Conservation (phyloP, 2,888 invertebrate species). For the Silvanus unidentatus region DNA sequence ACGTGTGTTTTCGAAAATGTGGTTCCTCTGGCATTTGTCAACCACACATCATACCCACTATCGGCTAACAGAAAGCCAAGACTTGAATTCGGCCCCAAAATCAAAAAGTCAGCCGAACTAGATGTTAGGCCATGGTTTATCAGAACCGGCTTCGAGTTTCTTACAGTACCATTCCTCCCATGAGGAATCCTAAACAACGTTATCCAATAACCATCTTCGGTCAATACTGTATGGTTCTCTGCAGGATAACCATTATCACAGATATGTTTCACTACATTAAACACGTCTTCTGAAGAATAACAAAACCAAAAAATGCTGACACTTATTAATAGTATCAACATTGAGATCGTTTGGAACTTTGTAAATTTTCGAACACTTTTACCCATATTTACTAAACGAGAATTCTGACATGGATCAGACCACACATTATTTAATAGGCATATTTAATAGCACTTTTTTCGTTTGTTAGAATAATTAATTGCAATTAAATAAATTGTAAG, state of each 20-base stretch:
- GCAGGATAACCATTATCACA: constrained; percentile 2
- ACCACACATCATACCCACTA: constrained; percentile 6
- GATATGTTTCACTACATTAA: no score
- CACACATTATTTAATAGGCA: no score
- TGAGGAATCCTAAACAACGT: constrained; percentile 2
- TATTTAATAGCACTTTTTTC: no score
- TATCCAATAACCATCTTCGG: constrained; percentile 5
- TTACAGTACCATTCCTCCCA: neutral
- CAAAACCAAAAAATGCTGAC: no score
- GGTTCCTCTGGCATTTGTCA: constrained; percentile 3
- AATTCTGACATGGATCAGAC: no score
- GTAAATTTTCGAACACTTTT: no score
- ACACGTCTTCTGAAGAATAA: no score
- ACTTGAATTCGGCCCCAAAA: neutral
- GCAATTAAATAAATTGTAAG: no score
- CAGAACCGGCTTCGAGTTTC: constrained; percentile 2
- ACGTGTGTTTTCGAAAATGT: neutral
- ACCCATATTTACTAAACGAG: no score
- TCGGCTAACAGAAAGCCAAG: constrained; percentile 3
- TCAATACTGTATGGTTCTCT: constrained; percentile 1
- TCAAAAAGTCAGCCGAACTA: neutral
- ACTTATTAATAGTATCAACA: no score
- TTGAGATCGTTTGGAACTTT: no score
- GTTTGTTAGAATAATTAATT: no score
- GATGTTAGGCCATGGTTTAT: neutral